A percentile compares a stretch with the other conserved stretches of the same genome.
These are phyloP conservation scores for Hemitrygon akajei DNA, from an alignment of 2,797 vertebrate genomes.

Conservation along the genomic window DNA sequence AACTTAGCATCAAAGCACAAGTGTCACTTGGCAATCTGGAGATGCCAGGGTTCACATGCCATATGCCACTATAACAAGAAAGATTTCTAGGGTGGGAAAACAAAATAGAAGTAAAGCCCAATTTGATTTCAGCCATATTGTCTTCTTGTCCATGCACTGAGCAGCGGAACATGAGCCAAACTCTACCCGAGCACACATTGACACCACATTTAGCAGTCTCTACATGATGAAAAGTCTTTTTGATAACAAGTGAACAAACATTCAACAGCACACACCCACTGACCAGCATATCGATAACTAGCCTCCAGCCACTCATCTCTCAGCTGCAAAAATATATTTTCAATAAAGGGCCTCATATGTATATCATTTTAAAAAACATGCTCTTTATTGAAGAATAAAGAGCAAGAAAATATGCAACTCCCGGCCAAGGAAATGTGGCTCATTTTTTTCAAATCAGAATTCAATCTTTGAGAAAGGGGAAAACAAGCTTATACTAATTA, in stretches of 20 bases:
- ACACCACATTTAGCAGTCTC: neutral
- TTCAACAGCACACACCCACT: neutral
- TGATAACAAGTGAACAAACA: neutral
- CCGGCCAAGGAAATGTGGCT: neutral
- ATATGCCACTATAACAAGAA: neutral
- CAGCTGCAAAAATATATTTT: neutral
- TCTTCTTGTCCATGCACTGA: neutral
- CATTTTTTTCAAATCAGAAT: neutral
- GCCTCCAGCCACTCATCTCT: neutral
- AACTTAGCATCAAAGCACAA: neutral
- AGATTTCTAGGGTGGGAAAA: neutral
- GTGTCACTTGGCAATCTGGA: neutral
- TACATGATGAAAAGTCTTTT: neutral
- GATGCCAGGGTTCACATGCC: neutral
- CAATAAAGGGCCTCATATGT: neutral
- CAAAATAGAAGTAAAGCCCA: neutral
- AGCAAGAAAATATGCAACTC: neutral
- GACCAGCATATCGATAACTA: neutral
- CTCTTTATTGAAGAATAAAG: neutral
- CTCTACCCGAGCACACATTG: neutral
- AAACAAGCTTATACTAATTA: neutral
- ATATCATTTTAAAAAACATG: neutral
- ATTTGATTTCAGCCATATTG: neutral
- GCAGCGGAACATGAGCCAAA: neutral
- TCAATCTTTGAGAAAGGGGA: neutral